Conservation (phyloP, 2,888 invertebrate species). For the Xanthorhoe designata region DNA sequence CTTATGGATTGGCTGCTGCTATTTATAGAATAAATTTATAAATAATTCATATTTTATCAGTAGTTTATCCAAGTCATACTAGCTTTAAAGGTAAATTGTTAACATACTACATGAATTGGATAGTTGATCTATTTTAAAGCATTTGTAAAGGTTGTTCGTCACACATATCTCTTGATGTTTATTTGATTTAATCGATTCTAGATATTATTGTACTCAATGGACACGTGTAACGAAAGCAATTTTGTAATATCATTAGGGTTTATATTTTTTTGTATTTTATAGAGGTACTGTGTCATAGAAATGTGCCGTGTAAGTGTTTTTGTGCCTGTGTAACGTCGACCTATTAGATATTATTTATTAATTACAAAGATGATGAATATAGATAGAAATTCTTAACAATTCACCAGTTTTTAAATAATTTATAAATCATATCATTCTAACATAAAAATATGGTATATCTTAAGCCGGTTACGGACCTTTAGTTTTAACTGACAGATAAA, state of each 20-base stretch:
- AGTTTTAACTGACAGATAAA: no score
- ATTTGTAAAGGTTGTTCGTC: conserved; percentile 39
- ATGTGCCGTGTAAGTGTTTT: conserved; percentile 1
- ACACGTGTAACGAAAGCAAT: conserved; percentile 40
- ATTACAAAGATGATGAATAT: background rate
- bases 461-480: no score
- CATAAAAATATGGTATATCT: background rate
- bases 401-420: no score
- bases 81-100: conserved; percentile 10
- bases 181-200: conserved; percentile 28
- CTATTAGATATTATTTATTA: background rate
- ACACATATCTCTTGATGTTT: conserved; percentile 39
- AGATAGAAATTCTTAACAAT: no score
- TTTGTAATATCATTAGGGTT: conserved; percentile 32
- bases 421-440: no score
- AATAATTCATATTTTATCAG: background rate
- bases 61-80: background rate
- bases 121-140: conserved; percentile 1
- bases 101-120: background rate
- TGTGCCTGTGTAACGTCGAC: background rate
- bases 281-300: conserved; percentile 1
- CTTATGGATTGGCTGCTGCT: conserved; percentile 16
- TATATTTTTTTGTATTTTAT: conserved; percentile 11
- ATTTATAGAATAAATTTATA: background rate
- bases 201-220: conserved; percentile 31